Evolutionary conservation across 2,888 invertebrate species (phyloP), one percentile per base, ranked within the genome.

Genomic region (Dastarcus helophoroides): DNA sequence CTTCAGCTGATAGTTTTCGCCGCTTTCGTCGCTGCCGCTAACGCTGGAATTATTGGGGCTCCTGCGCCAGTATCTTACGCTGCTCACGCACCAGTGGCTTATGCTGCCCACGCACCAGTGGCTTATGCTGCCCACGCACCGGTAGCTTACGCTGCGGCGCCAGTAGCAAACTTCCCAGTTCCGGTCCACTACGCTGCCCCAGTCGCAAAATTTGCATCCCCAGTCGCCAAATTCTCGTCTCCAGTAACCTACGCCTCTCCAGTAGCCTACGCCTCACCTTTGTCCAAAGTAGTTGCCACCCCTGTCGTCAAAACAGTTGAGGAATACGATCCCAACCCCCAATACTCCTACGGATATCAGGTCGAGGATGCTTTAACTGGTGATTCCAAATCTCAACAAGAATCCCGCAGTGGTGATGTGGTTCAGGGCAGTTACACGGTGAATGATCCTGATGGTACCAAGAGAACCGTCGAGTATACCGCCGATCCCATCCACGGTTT

Each of bases 401-500:
- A 71, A 54, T 57, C 57, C 33, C 64, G 70, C 31, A 60, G 60
- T 38, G 69, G 69, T 33, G 69, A 69, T 47, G 64, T 65, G 37
- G 71, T 71, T 27, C 65, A 65, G 41, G 70, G 70, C 31, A 60
- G 63, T 37, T 71, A 70, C 55, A 64, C 65, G 25, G 50, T 70
- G 12, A 61, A 65, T 31, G 70, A 71, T 48, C 62, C 71, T 36
- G 70, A 71, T 42, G 71, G 70, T 42, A 67, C 66, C 34, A 58
- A 65, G 37, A 62, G 70, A 37, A 58, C 64, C 43, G 71, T 71
- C 8, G 68, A 70, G 46, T 71, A 71, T 54, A 65, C 65, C 30
- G 68, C 71, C 29, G 70, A 71, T 54, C 69, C 69, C 25, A 59
- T 67, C 33, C 64, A 70, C 44, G 71, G 70, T 28, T 71, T 71